Evolutionary conservation across 2,113 vertebrate species (phyloP).

Genomic region (Proterorhinus semilunaris): DNA sequence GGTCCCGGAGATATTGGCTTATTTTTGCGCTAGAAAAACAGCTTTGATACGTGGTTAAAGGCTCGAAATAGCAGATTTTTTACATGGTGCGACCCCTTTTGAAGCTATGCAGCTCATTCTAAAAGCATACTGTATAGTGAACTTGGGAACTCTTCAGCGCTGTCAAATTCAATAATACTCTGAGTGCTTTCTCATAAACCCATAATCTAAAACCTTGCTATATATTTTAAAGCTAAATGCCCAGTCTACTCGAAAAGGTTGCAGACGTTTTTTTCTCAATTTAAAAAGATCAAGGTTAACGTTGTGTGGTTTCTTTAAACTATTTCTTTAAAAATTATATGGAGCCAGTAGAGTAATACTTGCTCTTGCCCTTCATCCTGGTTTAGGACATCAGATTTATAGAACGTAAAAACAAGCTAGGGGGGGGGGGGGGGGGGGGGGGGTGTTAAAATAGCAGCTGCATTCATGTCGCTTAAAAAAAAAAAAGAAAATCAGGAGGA

Average conservation of each 20-base stretch:
- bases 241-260: background rate
- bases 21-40: no score
- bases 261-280: background rate
- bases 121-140: no score
- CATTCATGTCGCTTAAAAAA: slow-evolving; percentile 59
- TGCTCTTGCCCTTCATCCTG: background rate
- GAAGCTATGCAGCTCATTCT: no score
- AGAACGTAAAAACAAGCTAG: slow-evolving; percentile 42
- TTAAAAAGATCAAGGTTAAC: background rate
- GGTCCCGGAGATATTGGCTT: no score
- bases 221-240: background rate
- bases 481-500: slow-evolving; percentile 26
- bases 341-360: background rate
- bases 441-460: slow-evolving; percentile 66
- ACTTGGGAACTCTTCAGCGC: background rate
- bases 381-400: background rate
- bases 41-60: no score
- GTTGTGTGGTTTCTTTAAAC: background rate
- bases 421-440: no score
- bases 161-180: background rate
- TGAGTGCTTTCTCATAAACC: background rate
- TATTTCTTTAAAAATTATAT: background rate
- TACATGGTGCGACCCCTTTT: no score
- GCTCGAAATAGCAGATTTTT: no score
- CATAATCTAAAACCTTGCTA: background rate